Evolutionary conservation across 2,797 vertebrate species (phyloP).

Genomic region (Crocodylus rhombifer): DNA sequence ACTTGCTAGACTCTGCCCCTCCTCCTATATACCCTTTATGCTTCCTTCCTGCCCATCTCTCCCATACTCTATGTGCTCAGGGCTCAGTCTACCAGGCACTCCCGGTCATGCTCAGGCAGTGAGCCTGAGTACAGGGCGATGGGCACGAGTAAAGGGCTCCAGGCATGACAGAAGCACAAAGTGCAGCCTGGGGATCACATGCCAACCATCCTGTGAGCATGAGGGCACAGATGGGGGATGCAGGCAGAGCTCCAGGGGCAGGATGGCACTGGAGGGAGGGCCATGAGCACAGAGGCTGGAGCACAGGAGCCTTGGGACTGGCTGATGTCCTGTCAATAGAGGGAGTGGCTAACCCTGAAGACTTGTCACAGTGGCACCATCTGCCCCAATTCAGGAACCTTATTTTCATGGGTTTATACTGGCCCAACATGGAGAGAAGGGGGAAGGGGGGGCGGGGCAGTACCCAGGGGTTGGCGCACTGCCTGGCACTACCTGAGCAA

Average conservation of each 20-base stretch:
- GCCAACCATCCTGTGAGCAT: not conserved
- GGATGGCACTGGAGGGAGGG: not conserved
- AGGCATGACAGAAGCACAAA: too few species aligned
- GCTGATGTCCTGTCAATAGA: not conserved
- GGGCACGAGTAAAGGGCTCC: not conserved
- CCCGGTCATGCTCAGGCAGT: not conserved
- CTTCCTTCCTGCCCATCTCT: too few species aligned
- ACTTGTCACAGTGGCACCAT: not conserved
- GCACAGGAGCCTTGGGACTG: not conserved
- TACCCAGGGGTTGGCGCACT: not conserved
- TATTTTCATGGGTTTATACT: not conserved
- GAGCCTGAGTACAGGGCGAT: too few species aligned
- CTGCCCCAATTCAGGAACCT: not conserved
- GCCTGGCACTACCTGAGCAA: fast-evolving
- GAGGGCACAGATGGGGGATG: not conserved
- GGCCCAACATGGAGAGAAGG: not conserved
- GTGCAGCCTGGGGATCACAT: not conserved
- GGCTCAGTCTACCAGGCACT: not conserved
- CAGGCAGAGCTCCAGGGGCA: not conserved
- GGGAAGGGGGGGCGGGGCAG: not conserved
- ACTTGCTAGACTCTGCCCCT: too few species aligned
- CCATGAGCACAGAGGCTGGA: not conserved
- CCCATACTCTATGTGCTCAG: not conserved
- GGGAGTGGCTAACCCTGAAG: not conserved
- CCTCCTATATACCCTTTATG: too few species aligned